phyloP scores from a whole-genome alignment of 2,888 invertebrate species.

The Anthophora plumipes region DNA sequence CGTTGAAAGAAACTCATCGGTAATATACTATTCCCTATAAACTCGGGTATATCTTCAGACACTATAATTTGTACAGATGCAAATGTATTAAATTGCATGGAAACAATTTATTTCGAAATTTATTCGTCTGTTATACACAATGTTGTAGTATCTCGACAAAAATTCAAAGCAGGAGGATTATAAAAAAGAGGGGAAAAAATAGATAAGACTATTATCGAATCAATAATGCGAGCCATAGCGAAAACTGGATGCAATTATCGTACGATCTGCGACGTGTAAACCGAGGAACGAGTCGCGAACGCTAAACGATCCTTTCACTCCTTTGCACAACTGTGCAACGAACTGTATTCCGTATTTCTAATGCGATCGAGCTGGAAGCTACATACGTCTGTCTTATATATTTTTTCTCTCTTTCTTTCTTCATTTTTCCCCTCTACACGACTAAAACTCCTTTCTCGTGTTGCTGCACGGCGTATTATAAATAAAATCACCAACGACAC shows the following conservation, averaged over 20 bases:
- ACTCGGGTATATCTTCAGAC: not conserved
- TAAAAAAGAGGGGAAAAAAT: not conserved
- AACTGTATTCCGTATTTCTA: conserved; percentile 31
- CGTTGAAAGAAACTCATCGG: no score
- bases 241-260: conserved; percentile 38
- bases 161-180: not conserved
- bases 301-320: conserved; percentile 63
- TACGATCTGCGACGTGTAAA: conserved; percentile 25
- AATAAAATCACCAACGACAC: conserved; percentile 14
- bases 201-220: conserved; percentile 18
- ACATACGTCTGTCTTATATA: no score
- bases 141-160: not conserved
- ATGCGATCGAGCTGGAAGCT: not conserved
- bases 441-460: conserved; percentile 22
- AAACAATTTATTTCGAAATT: not conserved
- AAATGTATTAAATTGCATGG: not conserved
- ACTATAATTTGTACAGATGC: not conserved
- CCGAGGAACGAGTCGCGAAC: conserved; percentile 10
- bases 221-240: not conserved
- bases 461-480: conserved; percentile 5
- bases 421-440: no score
- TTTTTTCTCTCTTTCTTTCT: not conserved
- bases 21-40: not conserved
- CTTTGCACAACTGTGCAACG: conserved; percentile 43
- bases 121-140: not conserved